A percentile compares a stretch with the other conserved stretches of the same genome.
phyloP scores from a whole-genome alignment of 2,888 invertebrate genomes.

The Prenolepis imparis region DNA sequence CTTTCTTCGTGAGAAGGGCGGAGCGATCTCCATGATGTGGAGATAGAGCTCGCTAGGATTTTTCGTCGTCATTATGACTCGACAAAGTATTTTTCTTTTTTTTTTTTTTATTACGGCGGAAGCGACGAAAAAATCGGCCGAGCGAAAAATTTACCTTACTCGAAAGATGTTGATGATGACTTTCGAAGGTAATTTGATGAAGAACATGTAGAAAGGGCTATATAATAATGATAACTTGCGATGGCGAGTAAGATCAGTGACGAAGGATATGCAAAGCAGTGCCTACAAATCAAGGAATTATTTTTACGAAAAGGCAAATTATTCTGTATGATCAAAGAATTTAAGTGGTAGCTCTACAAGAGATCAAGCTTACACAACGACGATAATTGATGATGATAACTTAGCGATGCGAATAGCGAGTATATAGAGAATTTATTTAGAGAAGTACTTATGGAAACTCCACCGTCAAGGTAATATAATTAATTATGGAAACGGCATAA shows the following conservation, averaged over 20 bases:
- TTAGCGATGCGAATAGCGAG: slow-evolving; percentile 10
- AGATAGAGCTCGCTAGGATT: slow-evolving; percentile 3
- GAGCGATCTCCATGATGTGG: slow-evolving; percentile 12
- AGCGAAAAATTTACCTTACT: neutral
- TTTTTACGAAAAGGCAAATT: slow-evolving; percentile 41
- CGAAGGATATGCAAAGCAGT: slow-evolving; percentile 30
- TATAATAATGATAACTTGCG: slow-evolving; percentile 29
- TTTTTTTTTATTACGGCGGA: neutral
- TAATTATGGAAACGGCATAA: slow-evolving; percentile 11
- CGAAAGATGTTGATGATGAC: neutral
- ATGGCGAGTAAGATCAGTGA: slow-evolving; percentile 7
- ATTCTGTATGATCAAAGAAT: slow-evolving; percentile 19
- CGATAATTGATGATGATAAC: slow-evolving; percentile 43
- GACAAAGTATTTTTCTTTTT: neutral
- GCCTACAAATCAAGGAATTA: slow-evolving; percentile 1
- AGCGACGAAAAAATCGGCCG: slow-evolving; percentile 11
- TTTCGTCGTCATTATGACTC: slow-evolving; percentile 50
- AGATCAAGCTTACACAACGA: slow-evolving; percentile 26
- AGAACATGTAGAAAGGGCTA: neutral
- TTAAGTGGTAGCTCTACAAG: slow-evolving; percentile 1
- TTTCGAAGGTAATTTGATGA: slow-evolving; percentile 21
- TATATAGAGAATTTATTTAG: slow-evolving; percentile 5
- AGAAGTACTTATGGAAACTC: slow-evolving; percentile 15
- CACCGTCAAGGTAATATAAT: neutral
- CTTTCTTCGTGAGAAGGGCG: slow-evolving; percentile 43